Base-by-base conservation (phyloP, 1,140 invertebrate species). In the Camponotus pennsylvanicus region DNA sequence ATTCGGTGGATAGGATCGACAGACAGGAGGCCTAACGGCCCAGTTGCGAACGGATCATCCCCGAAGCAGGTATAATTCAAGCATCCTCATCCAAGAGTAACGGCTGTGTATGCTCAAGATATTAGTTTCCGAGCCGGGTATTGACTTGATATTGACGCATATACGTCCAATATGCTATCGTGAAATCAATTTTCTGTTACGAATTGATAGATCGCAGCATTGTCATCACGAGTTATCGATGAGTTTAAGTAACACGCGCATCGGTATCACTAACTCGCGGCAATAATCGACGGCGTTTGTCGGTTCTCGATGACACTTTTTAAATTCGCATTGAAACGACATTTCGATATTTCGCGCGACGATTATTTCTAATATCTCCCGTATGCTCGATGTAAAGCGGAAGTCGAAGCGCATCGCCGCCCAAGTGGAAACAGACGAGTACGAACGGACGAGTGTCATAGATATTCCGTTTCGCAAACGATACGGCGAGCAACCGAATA, bases 121-220 rank as follows among this genome's bases (percentile, higher is more conserved):
- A 83, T 83, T 83, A 83, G 79, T 70, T 75, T 75, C 69, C 55
- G 79, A 73, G 79, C 34, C 55, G 69, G 40, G 79, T 83, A 83
- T 83, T 83, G 79, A 75, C 79, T 83, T 73, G 79, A 75, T 83
- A 83, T 75, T 42, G 40, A 42, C 34, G 55, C 32, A 37, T 69
- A 49, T 45, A 82, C 32, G 55, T 61, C 15, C 32, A 37, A 18
- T 73, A n/a, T 27, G 8, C 67, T 40, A 27, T 32, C 5, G 57
- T 75, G 55, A 57, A 75, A 83, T 83, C 79, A 83, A 83, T 75
- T 83, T 82, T 82, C 79, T 82, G 79, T 82, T 61, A 59, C 55
- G n/a, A n/a, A 57, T 37, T 69, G 32, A 32, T 21, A 37, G 11
- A n/a, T 11, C 6, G 27, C 37, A 40, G 32, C 69, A 63, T 83